Evolutionary conservation across 53 echinoderm and acorn worm species (phyloP), one percentile per base, ranked within the genome.

Genomic region (Astropecten irregularis): DNA sequence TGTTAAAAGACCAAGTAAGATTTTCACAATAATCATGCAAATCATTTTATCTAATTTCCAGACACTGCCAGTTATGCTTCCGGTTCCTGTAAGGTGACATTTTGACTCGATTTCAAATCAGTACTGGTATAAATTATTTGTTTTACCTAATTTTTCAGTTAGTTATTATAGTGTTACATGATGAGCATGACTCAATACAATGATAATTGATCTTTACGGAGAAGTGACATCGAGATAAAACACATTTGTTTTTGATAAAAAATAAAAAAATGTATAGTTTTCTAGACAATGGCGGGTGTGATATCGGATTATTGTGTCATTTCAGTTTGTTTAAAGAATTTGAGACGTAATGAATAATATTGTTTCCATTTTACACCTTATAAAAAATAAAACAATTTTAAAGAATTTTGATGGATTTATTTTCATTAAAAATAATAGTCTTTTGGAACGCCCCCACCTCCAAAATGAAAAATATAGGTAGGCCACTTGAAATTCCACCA

Each of bases 291-390:
- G 56, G 26, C 26, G 56, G 23, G 56, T 56, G 56, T 56, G 56
- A 23, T 56, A 56, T 56, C 56, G 56, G 25, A 23, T 56, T 56
- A 56, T 56, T 56, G 56, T 56, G 56, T 56, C 56, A 56, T 56
- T 56, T 56, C 23, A 56, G 56, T 56, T 22, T 56, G 56, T 56
- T 56, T 56, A 56, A 56, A 56, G 56, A 56, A 56, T 56, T 3
- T 22, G 56, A 13, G 56, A 56, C 56, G 56, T 56, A 56, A n/a
- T 56, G 20, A 56, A 56, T n/a, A n/a, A n/a, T n/a, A n/a, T n/a
- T n/a, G n/a, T n/a, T n/a, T n/a, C n/a, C 23, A 56, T 56, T 56
- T 56, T 23, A 56, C 56, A 56, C 56, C 56, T 56, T 7, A 66
- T 38, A 66, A 66, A 0, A 42, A 42, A n/a, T n/a, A 42, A 42